Evolutionary conservation across 2,797 vertebrate genomes (phyloP).

Genomic region (Xerus rutilus): DNA sequence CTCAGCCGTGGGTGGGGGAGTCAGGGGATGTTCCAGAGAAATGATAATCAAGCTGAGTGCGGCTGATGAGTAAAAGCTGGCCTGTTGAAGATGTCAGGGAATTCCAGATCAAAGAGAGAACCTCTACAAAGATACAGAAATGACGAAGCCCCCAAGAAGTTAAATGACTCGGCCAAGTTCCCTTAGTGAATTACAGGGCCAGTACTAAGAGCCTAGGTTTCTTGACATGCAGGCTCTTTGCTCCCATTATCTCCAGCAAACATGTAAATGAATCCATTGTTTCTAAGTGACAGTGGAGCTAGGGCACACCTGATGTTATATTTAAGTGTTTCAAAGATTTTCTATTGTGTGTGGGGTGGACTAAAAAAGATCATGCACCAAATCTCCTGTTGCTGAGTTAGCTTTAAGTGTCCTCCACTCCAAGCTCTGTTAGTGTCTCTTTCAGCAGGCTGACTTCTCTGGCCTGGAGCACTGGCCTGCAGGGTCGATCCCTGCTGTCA

Average conservation of each 20-base stretch:
- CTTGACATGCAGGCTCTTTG: background rate
- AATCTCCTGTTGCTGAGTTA: conserved; percentile 48
- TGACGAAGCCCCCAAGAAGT: conserved; percentile 47
- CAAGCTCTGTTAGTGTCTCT: background rate
- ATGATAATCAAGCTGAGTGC: background rate
- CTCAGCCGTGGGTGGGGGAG: conserved; percentile 47
- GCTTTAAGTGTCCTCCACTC: background rate
- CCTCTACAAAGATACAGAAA: background rate
- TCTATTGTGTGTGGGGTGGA: background rate
- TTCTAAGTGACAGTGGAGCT: background rate
- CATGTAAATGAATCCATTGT: background rate
- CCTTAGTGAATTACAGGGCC: background rate
- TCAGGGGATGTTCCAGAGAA: background rate
- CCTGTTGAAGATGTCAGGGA: conserved; percentile 58
- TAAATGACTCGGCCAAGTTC: conserved; percentile 59
- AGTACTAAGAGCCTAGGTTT: background rate
- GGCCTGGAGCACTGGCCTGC: conserved; percentile 39
- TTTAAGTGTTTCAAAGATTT: background rate
- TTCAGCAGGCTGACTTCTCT: background rate
- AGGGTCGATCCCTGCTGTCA: conserved; percentile 53
- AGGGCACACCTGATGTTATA: background rate
- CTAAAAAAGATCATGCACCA: background rate
- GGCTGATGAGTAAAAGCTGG: conserved; percentile 60
- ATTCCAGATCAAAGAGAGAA: conserved; percentile 47
- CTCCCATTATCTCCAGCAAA: background rate